Base-by-base conservation (phyloP, 2,888 invertebrate species). In the Stenodema calcarata region DNA sequence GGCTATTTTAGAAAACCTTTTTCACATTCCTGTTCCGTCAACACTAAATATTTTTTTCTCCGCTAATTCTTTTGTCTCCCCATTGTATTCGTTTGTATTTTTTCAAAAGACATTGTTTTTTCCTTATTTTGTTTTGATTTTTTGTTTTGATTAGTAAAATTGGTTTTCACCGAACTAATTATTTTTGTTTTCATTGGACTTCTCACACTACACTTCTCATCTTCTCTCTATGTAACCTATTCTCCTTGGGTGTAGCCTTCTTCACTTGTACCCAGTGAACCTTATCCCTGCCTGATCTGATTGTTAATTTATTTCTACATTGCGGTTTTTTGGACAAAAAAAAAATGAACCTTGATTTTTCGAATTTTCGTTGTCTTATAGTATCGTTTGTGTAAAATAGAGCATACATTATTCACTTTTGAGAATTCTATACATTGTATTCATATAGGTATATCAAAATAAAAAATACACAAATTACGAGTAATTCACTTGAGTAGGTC, bases 91-190 rank as follows among this genome's bases (percentile, higher is more conserved):
- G 78, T 78, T 78, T 44, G 78, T 78, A 78, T 78, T 44, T 62
- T 62, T 88, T 86, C 88, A 89, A 89, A 88, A 89, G 88, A 89
- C 89, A 89, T 88, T 89, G 87, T 87, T 82, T 86, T 87, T 87
- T 84, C 88, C 79, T 83, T 23, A 79, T 87, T 83, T 80, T 75
- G 54, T 87, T 87, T 86, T 82, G 62, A 86, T 86, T 86, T 87
- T 86, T 88, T 87, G 44, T 47, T 82, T 42, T 69, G 27, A 35
- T 30, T 86, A 82, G 44, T 76, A 73, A 47, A 78, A 41, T 78
- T 42, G 12, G 18, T 78, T 44, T 70, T 78, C 44, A 84, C 69
- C 47, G 23, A 44, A 44, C 18, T 81, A 62, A 3, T 47, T 54
- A 18, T 30, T 81, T 81, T 81, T 16, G 28, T 44, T 79, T 42